A percentile compares a stretch with the other conserved stretches of the same genome.
Conservation (phyloP, 2,113 vertebrate species). For the Siniperca chuatsi region DNA sequence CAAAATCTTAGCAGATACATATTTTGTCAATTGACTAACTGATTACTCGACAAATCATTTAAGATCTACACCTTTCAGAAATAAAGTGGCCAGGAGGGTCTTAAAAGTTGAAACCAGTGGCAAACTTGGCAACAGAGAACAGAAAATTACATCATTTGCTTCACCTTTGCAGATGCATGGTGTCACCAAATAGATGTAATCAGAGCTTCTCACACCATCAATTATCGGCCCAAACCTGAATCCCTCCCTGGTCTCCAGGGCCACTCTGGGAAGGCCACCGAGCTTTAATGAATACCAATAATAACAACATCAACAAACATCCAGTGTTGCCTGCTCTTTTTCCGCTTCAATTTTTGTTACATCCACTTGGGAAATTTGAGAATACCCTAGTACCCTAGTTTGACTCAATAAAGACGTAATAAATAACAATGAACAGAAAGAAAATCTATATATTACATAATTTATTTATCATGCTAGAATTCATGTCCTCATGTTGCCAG, state of each 20-base stretch:
- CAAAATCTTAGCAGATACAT: background rate
- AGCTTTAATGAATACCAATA: conserved; percentile 6
- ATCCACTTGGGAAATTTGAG: background rate
- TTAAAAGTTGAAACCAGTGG: background rate
- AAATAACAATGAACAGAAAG: background rate
- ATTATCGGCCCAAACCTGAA: background rate
- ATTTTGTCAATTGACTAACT: no score
- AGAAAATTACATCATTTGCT: background rate
- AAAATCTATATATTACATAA: background rate
- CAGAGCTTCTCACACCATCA: background rate
- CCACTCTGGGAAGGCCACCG: background rate
- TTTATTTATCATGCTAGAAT: background rate
- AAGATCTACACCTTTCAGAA: no score
- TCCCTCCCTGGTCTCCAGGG: background rate
- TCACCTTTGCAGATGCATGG: background rate
- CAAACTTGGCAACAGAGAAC: background rate
- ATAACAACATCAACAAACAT: background rate
- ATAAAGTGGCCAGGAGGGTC: background rate
- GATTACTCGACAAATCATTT: no score
- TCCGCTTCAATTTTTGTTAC: background rate
- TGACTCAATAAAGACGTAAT: background rate
- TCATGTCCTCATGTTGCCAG: background rate
- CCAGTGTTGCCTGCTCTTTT: background rate
- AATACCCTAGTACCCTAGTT: background rate
- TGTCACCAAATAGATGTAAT: background rate